A percentile compares a stretch with the other conserved stretches of the same genome.
These are phyloP conservation scores for Chrysolina haemoptera DNA, from an alignment of 2,888 invertebrate species.

Conservation along the genomic window DNA sequence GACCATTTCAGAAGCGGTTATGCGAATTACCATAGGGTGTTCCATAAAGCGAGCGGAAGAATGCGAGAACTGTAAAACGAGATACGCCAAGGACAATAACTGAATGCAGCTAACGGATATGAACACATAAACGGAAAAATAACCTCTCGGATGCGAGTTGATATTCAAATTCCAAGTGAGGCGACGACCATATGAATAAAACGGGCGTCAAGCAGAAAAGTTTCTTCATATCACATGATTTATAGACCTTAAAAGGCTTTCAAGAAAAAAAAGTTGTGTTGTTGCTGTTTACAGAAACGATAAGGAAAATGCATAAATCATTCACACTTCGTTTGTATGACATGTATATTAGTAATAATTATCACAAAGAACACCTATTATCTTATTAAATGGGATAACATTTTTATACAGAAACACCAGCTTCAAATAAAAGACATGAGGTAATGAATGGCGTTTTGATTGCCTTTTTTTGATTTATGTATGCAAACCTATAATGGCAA, in stretches of 20 bases:
- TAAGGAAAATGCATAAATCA: neutral
- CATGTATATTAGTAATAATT: too few species aligned
- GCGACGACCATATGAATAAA: constrained; percentile 58
- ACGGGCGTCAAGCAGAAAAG: constrained; percentile 51
- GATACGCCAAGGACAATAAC: constrained; percentile 67
- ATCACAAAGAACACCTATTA: too few species aligned
- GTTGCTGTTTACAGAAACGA: neutral
- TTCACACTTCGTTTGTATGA: neutral
- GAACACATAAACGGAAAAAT: constrained; percentile 68
- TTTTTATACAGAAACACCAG: too few species aligned
- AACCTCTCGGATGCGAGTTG: constrained; percentile 62
- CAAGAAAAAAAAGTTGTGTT: constrained; percentile 40
- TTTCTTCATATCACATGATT: constrained; percentile 50
- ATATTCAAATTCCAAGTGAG: constrained; percentile 63
- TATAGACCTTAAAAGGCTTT: too few species aligned
- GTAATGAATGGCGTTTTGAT: too few species aligned
- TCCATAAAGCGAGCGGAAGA: constrained; percentile 57
- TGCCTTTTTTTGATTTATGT: too few species aligned
- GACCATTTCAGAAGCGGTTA: constrained; percentile 60
- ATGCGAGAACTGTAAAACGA: constrained; percentile 63
- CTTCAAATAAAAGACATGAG: too few species aligned
- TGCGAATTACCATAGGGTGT: constrained; percentile 60
- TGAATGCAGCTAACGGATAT: constrained; percentile 67
- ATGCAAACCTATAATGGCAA: too few species aligned
- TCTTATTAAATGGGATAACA: too few species aligned